phyloP scores from a whole-genome alignment of 2,797 vertebrate species.

The Mormyrus proboscirostris region DNA sequence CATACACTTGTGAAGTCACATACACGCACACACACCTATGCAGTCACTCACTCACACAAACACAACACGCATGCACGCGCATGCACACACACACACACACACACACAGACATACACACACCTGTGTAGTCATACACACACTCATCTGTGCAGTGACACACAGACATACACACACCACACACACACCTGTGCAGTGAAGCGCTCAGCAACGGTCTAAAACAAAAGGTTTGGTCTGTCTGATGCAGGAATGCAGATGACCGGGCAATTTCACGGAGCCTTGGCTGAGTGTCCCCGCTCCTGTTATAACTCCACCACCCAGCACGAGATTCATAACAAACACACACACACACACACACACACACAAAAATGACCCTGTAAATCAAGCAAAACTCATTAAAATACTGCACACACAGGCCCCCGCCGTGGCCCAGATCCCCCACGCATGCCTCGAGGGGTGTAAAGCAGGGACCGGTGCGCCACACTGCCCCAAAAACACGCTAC shows the following conservation, averaged over 20 bases:
- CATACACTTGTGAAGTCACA: too few species aligned
- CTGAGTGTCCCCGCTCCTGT: not conserved
- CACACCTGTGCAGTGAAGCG: not conserved
- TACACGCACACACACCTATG: too few species aligned
- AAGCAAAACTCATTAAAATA: not conserved
- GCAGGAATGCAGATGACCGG: not conserved
- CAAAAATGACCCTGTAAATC: not conserved
- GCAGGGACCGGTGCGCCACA: not conserved
- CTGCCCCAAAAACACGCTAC: not conserved
- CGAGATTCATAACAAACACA: not conserved
- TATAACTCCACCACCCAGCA: not conserved
- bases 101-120: not conserved
- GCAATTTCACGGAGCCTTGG: not conserved
- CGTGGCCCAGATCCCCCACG: not conserved
- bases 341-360: too few species aligned
- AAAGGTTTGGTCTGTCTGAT: not conserved
- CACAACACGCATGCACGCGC: too few species aligned
- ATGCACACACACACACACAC: too few species aligned
- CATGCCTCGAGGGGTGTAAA: not conserved
- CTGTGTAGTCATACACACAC: not conserved
- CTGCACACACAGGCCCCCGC: not conserved
- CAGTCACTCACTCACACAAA: too few species aligned
- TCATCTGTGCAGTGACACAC: not conserved
- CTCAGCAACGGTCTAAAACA: not conserved
- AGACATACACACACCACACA: not conserved